Conservation (phyloP, 2,888 invertebrate species). For the Cyclophora albipunctata region DNA sequence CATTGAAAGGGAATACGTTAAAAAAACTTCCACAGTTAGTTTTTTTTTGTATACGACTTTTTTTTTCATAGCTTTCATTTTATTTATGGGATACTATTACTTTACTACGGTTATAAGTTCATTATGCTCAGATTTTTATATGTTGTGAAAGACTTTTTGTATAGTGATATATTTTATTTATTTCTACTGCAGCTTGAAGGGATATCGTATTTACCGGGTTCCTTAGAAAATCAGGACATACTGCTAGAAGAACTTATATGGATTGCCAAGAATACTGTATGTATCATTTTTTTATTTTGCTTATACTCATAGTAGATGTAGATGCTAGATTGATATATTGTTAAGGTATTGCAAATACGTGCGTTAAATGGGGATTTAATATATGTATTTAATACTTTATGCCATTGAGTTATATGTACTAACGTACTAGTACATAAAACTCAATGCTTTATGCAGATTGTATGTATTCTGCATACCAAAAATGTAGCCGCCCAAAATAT, state of each 20-base stretch:
- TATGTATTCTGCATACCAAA: no score
- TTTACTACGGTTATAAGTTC: not conserved
- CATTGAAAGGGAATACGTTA: conserved; percentile 54
- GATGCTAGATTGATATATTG: not conserved
- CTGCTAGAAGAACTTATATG: conserved; percentile 59
- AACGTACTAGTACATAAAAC: no score
- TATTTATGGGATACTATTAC: not conserved
- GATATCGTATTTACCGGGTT: conserved; percentile 41
- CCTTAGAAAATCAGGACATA: conserved; percentile 41
- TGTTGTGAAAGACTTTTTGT: no score
- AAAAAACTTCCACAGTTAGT: conserved; percentile 38
- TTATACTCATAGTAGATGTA: not conserved
- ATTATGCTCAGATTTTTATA: not conserved
- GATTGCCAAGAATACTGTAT: conserved; percentile 68
- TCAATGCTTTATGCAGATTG: no score
- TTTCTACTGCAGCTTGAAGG: conserved; percentile 44
- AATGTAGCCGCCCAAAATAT: no score
- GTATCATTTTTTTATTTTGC: conserved; percentile 12
- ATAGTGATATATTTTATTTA: conserved; percentile 2
- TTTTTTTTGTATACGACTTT: not conserved
- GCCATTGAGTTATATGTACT: no score
- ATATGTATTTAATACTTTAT: no score
- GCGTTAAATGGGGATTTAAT: not conserved
- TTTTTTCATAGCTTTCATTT: not conserved
- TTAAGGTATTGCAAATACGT: not conserved